phyloP scores from a whole-genome alignment of 2,797 vertebrate genomes.

The Eurystomus glaucurus region DNA sequence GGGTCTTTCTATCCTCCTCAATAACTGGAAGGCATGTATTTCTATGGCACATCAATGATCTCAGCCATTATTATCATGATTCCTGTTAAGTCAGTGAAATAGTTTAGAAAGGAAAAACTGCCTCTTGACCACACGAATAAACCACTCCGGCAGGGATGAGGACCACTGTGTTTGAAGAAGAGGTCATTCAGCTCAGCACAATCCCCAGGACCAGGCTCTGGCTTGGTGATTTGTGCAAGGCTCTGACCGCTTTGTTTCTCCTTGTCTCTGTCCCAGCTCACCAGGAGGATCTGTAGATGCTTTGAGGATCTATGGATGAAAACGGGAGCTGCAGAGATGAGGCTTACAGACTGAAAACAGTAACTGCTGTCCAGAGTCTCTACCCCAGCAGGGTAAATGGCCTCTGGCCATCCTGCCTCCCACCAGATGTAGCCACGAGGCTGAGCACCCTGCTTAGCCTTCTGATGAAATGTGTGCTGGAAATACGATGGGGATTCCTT shows the following conservation, averaged over 20 bases:
- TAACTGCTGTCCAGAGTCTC: neutral
- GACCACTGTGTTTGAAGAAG: neutral
- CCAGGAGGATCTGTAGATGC: neutral
- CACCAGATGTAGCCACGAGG: accelerated
- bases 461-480: neutral
- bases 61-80: neutral
- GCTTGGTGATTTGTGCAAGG: neutral
- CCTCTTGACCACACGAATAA: accelerated
- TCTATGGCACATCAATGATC: neutral
- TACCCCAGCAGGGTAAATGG: neutral
- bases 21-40: neutral
- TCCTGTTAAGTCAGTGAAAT: neutral
- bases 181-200: neutral
- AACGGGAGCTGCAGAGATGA: neutral
- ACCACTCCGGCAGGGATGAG: neutral
- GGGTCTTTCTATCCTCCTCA: neutral
- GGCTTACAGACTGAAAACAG: neutral
- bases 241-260: neutral
- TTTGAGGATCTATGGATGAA: neutral
- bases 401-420: neutral
- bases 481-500: neutral
- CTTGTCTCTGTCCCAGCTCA: neutral
- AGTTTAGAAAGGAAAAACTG: neutral
- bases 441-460: neutral
- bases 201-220: neutral